Evolutionary conservation across 23 tunicate species (phyloP).

Genomic region (Aplidium turbinatum): DNA sequence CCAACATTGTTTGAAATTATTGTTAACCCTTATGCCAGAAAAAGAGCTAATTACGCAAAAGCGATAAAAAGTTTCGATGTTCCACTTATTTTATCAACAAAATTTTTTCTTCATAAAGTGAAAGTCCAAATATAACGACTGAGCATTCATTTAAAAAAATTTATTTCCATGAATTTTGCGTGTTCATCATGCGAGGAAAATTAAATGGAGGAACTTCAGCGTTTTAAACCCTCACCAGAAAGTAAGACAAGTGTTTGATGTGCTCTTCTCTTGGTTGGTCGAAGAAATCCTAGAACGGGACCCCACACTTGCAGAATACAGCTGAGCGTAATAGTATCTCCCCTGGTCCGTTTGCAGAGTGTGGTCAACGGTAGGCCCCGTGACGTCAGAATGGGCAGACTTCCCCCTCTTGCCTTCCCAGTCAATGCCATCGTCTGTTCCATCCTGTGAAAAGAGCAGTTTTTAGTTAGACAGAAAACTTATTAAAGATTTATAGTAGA

Average conservation of each 20-base stretch:
- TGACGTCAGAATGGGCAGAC: conserved; percentile 58
- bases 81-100: no score
- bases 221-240: conserved; percentile 92
- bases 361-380: conserved; percentile 85
- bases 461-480: not conserved
- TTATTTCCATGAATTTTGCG: no score
- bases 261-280: conserved; percentile 46
- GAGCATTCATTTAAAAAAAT: no score
- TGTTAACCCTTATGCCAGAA: no score
- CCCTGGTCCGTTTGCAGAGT: conserved; percentile 84
- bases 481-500: no score
- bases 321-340: conserved; percentile 51
- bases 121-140: no score
- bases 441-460: conserved; percentile 19
- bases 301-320: conserved; percentile 48
- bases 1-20: no score
- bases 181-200: not conserved
- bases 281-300: conserved; percentile 10
- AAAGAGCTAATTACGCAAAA: no score
- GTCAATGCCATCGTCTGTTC: conserved; percentile 49
- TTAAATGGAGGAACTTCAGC: not conserved
- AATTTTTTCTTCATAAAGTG: no score
- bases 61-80: no score
- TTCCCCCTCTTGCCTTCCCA: conserved; percentile 56
- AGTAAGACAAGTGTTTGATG: conserved; percentile 59